Evolutionary conservation across 1,140 invertebrate genomes (phyloP).

Genomic region (Aradophagus sp.): DNA sequence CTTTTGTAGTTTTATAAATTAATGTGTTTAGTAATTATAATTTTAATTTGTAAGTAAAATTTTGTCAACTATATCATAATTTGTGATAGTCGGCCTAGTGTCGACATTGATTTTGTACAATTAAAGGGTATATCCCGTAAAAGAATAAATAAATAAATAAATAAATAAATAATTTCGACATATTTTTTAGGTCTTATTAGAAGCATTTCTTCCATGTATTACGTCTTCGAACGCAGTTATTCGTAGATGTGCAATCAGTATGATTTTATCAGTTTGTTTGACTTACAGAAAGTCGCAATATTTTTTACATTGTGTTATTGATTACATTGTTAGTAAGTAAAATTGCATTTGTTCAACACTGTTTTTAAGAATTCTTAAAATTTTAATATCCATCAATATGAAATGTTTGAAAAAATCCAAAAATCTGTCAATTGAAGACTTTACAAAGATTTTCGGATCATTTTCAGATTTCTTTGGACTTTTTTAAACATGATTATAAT

Average conservation of each 20-base stretch:
- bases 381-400: background rate
- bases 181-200: constrained; percentile 76
- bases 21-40: too few relatives aligned
- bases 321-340: constrained; percentile 71
- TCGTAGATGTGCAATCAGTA: constrained; percentile 79
- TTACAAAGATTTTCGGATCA: too few relatives aligned
- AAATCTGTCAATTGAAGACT: constrained; percentile 70
- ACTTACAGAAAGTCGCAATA: constrained; percentile 79
- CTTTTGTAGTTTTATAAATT: too few relatives aligned
- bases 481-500: too few relatives aligned
- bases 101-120: too few relatives aligned
- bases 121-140: too few relatives aligned
- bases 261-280: constrained; percentile 79
- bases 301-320: constrained; percentile 79
- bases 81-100: too few relatives aligned
- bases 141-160: background rate
- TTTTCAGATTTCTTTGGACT: too few relatives aligned
- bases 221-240: constrained; percentile 77
- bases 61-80: too few relatives aligned
- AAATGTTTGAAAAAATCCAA: background rate
- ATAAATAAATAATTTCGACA: background rate
- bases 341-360: too few relatives aligned
- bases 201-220: constrained; percentile 81
- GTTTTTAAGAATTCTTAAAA: too few relatives aligned
- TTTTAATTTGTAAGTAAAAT: too few relatives aligned